Evolutionary conservation across 1,140 invertebrate genomes (phyloP).

Genomic region (Argopecten irradians): DNA sequence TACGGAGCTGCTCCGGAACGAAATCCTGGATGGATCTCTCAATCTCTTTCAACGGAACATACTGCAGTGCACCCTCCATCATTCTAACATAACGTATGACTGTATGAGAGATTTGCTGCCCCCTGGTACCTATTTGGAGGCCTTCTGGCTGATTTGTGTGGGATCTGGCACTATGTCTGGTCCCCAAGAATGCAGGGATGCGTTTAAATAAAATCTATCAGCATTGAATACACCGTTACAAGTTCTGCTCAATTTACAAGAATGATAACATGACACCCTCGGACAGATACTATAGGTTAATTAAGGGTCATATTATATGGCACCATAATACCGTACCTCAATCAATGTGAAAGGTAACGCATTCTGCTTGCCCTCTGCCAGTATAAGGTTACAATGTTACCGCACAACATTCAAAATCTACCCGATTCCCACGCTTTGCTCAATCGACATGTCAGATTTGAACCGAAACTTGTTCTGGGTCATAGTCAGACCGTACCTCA

Average conservation of each 20-base stretch:
- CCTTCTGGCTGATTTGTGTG: neutral
- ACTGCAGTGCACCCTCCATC: neutral
- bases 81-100: neutral
- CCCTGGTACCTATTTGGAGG: too few species aligned
- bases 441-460: constrained; percentile 16
- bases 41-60: neutral
- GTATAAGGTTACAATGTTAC: constrained; percentile 1
- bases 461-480: neutral
- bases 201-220: neutral
- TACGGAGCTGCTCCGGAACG: neutral
- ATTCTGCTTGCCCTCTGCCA: neutral
- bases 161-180: neutral
- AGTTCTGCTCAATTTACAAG: constrained; percentile 11
- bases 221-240: neutral
- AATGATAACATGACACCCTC: constrained; percentile 16
- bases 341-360: neutral
- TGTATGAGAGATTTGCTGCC: neutral
- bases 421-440: constrained; percentile 5
- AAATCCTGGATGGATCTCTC: neutral
- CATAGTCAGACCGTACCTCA: neutral
- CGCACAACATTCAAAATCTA: constrained; percentile 1
- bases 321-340: neutral
- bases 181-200: constrained; percentile 6
- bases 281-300: neutral
- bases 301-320: neutral